phyloP scores from a whole-genome alignment of 1,140 invertebrate genomes.

The Ostrea denselamellosa region DNA sequence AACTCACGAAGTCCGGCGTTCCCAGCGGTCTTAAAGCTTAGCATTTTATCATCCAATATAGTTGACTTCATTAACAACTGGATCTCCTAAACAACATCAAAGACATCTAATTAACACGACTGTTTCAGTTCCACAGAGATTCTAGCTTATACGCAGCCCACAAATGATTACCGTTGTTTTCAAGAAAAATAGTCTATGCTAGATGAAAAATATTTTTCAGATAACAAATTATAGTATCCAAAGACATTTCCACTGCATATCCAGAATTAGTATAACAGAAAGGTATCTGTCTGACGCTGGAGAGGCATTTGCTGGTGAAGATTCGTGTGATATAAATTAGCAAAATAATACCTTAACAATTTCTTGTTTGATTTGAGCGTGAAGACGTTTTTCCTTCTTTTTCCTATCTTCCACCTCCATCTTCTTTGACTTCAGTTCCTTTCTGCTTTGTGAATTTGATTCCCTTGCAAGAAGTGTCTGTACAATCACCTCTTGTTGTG shows the following conservation, averaged over 20 bases:
- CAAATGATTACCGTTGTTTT: no score
- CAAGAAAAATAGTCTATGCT: no score
- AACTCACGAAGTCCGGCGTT: constrained; percentile 69
- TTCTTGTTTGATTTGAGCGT: constrained; percentile 47
- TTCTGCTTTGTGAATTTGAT: neutral
- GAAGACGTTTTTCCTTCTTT: constrained; percentile 9
- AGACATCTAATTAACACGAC: neutral
- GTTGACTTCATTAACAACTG: constrained; percentile 37
- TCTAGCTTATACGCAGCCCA: neutral
- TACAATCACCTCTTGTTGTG: constrained; percentile 21
- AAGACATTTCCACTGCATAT: no score
- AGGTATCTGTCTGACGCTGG: no score
- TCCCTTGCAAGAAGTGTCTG: constrained; percentile 20
- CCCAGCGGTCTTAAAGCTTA: constrained; percentile 64
- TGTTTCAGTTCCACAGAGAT: neutral
- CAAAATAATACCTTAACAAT: constrained; percentile 46
- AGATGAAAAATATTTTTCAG: no score
- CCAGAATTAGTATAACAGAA: no score
- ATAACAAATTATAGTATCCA: no score
- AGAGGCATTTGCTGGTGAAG: no score
- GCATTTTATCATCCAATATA: constrained; percentile 50
- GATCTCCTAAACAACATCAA: constrained; percentile 31
- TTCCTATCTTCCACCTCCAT: constrained; percentile 31
- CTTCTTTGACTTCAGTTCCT: constrained; percentile 35
- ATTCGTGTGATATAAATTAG: no score